Evolutionary conservation across 2,797 vertebrate species (phyloP).

Genomic region (Pipistrellus pygmaeus): DNA sequence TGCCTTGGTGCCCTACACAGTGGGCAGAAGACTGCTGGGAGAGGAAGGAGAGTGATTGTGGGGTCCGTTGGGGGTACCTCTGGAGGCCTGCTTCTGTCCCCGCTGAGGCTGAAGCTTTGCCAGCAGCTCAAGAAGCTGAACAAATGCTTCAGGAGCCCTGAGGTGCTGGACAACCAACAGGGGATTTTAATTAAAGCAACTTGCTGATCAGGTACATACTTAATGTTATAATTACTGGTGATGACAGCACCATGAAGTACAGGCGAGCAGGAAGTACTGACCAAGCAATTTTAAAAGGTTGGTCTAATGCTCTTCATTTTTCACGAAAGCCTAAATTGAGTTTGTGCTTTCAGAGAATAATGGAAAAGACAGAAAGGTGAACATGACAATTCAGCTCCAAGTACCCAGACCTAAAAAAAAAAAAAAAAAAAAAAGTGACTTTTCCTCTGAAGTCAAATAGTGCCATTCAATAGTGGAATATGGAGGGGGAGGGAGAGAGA

Average conservation of each 20-base stretch:
- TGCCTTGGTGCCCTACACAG: not conserved
- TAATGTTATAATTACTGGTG: constrained; percentile 84
- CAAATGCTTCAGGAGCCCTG: constrained; percentile 54
- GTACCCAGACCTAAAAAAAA: not conserved
- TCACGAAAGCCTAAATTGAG: constrained; percentile 76
- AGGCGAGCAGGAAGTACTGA: constrained; percentile 83
- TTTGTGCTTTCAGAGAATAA: constrained; percentile 83
- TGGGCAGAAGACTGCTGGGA: not conserved
- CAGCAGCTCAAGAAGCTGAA: constrained; percentile 31
- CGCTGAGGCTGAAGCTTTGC: not conserved
- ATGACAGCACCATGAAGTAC: constrained; percentile 77
- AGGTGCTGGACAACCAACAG: constrained; percentile 74
- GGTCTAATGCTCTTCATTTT: constrained; percentile 84
- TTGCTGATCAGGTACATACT: constrained; percentile 84
- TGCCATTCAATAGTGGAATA: not conserved
- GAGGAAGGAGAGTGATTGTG: not conserved
- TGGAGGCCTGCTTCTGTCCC: not conserved
- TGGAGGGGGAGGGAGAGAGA: not conserved
- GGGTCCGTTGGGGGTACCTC: not conserved
- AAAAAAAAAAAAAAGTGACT: not conserved
- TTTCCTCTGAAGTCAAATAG: constrained; percentile 54
- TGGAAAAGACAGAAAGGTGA: constrained; percentile 81
- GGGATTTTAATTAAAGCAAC: constrained; percentile 83
- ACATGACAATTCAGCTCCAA: constrained; percentile 77
- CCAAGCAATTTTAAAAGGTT: constrained; percentile 87